phyloP scores from a whole-genome alignment of 2,113 vertebrate genomes.

The Percina caprodes region DNA sequence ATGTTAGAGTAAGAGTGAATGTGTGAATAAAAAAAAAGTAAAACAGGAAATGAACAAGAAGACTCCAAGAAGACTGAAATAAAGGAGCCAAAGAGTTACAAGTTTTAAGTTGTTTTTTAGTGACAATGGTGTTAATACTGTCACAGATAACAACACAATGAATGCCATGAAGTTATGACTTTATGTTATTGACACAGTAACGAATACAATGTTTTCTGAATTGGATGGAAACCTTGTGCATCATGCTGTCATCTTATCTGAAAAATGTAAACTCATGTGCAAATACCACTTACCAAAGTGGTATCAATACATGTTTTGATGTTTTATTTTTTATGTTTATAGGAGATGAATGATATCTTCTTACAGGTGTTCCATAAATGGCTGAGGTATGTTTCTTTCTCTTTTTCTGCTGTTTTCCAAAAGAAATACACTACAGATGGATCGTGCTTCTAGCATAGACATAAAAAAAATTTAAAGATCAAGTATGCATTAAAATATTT shows the following conservation, averaged over 20 bases:
- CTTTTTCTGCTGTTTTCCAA: neutral
- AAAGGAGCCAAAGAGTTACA: neutral
- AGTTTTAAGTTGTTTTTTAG: neutral
- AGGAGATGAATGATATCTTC: neutral
- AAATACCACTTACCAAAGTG: neutral
- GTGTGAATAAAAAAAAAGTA: neutral
- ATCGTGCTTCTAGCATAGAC: no score
- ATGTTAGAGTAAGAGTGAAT: neutral
- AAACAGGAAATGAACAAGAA: neutral
- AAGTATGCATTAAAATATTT: neutral
- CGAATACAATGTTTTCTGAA: neutral
- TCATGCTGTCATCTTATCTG: neutral
- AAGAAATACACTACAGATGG: neutral
- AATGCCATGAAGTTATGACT: neutral
- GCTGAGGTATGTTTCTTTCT: constrained; percentile 1
- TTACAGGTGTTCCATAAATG: neutral
- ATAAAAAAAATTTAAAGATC: neutral
- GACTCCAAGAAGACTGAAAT: no score
- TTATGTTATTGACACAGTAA: neutral
- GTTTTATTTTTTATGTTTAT: neutral
- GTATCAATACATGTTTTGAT: neutral
- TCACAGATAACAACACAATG: neutral
- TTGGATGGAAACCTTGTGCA: neutral
- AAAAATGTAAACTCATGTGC: neutral
- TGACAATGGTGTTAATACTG: neutral